Evolutionary conservation across 2,113 vertebrate genomes (phyloP).

Genomic region (Corynorhinus townsendii): DNA sequence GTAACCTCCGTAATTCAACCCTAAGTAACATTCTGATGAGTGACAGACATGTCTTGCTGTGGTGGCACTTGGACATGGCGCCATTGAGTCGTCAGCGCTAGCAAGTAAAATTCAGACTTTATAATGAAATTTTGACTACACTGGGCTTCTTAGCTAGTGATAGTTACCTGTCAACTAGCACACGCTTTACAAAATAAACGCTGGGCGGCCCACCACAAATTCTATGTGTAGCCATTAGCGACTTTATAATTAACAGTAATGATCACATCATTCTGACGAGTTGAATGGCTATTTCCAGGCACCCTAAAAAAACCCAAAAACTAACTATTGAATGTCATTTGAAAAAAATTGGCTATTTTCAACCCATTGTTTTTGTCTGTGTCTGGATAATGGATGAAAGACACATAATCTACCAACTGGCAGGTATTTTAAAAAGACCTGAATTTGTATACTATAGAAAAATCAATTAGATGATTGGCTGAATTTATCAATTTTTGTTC

Average conservation of each 20-base stretch:
- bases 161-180: not conserved
- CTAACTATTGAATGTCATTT: not conserved
- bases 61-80: not conserved
- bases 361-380: not conserved
- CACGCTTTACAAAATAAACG: not conserved
- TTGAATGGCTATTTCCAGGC: not conserved
- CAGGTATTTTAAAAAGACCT: not conserved
- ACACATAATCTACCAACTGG: not conserved
- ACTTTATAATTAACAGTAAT: not conserved
- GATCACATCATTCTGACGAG: not conserved
- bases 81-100: not conserved
- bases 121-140: conserved; percentile 42
- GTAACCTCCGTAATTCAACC: conserved; percentile 24
- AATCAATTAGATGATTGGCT: not conserved
- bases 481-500: not conserved
- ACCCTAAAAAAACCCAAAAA: not conserved
- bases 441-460: not conserved
- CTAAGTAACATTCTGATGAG: not conserved
- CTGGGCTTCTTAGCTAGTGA: not conserved
- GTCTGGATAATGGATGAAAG: not conserved
- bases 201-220: not conserved
- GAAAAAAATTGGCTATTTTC: not conserved
- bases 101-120: conserved; percentile 20
- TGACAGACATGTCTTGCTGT: not conserved
- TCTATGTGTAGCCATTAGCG: not conserved